These are phyloP conservation scores for Globodera rostochiensis DNA, from an alignment of 1,140 invertebrate genomes.

Conservation along the genomic window DNA sequence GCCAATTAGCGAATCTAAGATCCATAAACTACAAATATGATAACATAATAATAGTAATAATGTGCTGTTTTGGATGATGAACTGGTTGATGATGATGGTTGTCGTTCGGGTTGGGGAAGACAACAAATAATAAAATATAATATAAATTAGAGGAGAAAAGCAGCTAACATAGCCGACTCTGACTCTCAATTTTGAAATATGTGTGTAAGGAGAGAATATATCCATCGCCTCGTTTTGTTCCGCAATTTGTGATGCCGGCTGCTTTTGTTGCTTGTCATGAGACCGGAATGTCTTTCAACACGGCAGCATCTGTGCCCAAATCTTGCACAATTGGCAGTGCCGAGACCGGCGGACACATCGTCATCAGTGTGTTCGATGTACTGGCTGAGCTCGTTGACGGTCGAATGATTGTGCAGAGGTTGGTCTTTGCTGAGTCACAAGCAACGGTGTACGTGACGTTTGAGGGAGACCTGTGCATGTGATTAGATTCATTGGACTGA, in stretches of 20 bases:
- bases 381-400: neutral
- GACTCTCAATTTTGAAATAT: neutral
- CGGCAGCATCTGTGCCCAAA: neutral
- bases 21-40: neutral
- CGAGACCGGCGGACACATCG: neutral
- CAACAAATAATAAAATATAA: neutral
- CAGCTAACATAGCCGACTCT: neutral
- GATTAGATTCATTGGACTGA: neutral
- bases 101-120: neutral
- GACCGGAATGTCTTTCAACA: neutral
- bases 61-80: too few relatives aligned
- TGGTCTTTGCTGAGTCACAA: neutral
- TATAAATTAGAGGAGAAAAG: neutral
- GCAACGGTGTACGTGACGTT: slow-evolving; percentile 12
- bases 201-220: neutral
- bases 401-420: slow-evolving; percentile 14
- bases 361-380: neutral
- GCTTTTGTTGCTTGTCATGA: neutral
- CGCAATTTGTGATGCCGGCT: too few relatives aligned
- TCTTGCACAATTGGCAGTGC: neutral
- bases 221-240: neutral
- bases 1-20: neutral
- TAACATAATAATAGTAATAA: neutral
- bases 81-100: too few relatives aligned
- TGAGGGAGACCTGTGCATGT: neutral